Percentiles rank a stretch among this genome's conserved stretches.
phyloP scores from a whole-genome alignment of 2,113 vertebrate species.

The Conger conger region DNA sequence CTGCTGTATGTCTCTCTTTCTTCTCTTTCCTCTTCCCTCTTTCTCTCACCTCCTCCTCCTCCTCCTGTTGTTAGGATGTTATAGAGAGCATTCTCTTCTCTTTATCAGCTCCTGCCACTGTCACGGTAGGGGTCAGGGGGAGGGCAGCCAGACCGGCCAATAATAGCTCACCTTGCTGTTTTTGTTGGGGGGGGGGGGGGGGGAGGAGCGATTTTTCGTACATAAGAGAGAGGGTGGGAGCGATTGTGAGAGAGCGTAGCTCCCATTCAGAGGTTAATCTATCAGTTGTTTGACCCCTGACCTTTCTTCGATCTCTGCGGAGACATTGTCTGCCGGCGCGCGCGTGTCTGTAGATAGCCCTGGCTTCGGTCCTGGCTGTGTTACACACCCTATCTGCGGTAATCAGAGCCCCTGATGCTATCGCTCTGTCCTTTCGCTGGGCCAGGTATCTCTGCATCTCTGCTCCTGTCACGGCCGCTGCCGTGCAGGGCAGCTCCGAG shows the following conservation, averaged over 20 bases:
- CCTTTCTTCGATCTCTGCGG: background rate
- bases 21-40: background rate
- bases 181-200: background rate
- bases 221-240: background rate
- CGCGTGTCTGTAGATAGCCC: background rate
- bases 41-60: conserved; percentile 30
- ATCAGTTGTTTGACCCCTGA: background rate
- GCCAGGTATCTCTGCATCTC: background rate
- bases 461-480: too few relatives aligned
- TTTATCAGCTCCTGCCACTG: conserved; percentile 43
- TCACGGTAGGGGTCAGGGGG: conserved; percentile 5
- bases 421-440: background rate
- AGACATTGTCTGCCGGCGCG: background rate
- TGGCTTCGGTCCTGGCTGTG: background rate
- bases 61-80: conserved; percentile 53
- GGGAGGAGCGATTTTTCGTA: conserved; percentile 23
- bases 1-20: background rate
- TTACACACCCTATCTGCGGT: background rate
- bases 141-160: conserved; percentile 44
- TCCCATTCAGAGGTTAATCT: conserved; percentile 3
- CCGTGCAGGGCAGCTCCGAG: background rate
- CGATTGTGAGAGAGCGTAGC: background rate
- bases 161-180: conserved; percentile 15
- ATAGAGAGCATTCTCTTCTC: conserved; percentile 37
- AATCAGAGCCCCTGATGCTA: background rate